Percentiles rank a stretch among this genome's conserved stretches.
Evolutionary conservation across 1,140 invertebrate genomes (phyloP).

Genomic region (Drosophila nikananu): DNA sequence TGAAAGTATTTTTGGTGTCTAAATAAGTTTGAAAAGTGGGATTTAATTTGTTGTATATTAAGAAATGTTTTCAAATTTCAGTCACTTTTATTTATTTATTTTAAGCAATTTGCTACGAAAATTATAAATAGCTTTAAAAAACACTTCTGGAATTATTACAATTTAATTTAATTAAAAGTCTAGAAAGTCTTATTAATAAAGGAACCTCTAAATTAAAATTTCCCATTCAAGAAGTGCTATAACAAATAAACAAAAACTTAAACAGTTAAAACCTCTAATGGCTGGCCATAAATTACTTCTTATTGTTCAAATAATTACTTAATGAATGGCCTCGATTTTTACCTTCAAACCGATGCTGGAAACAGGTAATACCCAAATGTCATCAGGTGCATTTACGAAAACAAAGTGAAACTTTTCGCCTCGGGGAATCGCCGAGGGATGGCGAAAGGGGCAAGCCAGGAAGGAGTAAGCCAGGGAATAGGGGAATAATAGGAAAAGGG

Average conservation of each 20-base stretch:
- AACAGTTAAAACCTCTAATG: not conserved
- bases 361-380: slow-evolving; percentile 20
- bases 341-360: not conserved
- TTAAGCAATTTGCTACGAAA: too few species aligned
- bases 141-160: fast-evolving
- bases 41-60: not conserved
- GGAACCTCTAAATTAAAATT: fast-evolving
- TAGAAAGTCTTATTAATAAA: not conserved
- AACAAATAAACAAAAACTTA: not conserved
- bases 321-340: not conserved
- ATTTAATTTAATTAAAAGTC: not conserved
- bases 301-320: slow-evolving; percentile 3
- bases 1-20: too few species aligned
- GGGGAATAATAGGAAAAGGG: slow-evolving; percentile 14
- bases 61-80: not conserved
- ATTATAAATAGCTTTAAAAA: not conserved
- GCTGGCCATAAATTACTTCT: not conserved
- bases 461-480: slow-evolving; percentile 8
- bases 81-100: too few species aligned
- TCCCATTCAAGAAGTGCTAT: too few species aligned
- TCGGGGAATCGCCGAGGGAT: slow-evolving; percentile 9
- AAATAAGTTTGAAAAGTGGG: too few species aligned
- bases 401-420: slow-evolving; percentile 56
- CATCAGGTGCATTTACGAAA: slow-evolving; percentile 32
- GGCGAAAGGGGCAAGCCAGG: slow-evolving; percentile 5